Conservation (phyloP, 2,797 vertebrate species). For the Ptychobarbus kaznakovi region DNA sequence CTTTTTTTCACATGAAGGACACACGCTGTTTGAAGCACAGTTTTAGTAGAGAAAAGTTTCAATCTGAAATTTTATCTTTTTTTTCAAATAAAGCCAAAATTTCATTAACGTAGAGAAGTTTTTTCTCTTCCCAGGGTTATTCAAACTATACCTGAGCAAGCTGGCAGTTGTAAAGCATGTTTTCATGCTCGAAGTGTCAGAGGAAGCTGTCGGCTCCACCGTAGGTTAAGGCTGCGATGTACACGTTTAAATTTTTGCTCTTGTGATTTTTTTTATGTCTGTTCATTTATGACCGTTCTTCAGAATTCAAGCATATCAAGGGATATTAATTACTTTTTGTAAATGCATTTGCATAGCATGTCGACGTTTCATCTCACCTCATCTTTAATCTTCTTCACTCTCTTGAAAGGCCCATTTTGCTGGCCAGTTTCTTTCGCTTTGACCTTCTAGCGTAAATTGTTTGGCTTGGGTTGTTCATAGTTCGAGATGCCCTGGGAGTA, state of each 20-base stretch:
- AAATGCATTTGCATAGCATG: constrained; percentile 78
- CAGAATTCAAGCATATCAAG: constrained; percentile 80
- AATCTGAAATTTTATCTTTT: too few relatives aligned
- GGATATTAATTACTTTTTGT: constrained; percentile 86
- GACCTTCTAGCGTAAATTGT: constrained; percentile 83
- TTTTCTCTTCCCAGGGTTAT: constrained; percentile 61
- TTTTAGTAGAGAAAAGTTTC: constrained; percentile 51
- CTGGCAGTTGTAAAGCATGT: constrained; percentile 68
- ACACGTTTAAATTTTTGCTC: constrained; percentile 81
- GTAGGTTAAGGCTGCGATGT: constrained; percentile 80
- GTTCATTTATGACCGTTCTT: constrained; percentile 84
- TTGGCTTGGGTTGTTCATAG: constrained; percentile 84
- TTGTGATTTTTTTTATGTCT: constrained; percentile 79
- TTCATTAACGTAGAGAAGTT: constrained; percentile 44
- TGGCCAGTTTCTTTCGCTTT: constrained; percentile 74
- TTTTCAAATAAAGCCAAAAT: too few relatives aligned
- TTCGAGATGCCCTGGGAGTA: constrained; percentile 80
- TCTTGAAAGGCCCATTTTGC: constrained; percentile 73
- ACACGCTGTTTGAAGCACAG: too few relatives aligned
- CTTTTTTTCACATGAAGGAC: constrained; percentile 49
- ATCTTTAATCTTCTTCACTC: constrained; percentile 84
- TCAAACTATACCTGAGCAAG: constrained; percentile 41
- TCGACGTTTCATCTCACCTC: constrained; percentile 82
- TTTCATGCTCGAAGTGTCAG: constrained; percentile 74
- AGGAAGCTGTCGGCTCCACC: constrained; percentile 75